Evolutionary conservation across 2,797 vertebrate genomes (phyloP).

Genomic region (Poecilia velifera): DNA sequence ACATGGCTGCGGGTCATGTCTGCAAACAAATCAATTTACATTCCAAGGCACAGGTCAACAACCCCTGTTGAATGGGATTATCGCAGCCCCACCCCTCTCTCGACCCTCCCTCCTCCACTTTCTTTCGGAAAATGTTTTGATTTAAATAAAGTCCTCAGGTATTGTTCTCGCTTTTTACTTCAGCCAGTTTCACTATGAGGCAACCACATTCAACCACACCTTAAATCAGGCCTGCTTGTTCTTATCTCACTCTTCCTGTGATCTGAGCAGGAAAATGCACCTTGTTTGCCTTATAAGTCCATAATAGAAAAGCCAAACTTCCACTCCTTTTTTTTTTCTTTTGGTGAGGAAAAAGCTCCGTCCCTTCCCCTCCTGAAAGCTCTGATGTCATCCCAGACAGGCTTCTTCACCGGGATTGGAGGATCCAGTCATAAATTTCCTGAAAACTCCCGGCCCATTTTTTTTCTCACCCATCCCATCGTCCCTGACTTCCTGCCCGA

Average conservation of each 20-base stretch:
- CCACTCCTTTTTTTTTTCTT: conserved; percentile 45
- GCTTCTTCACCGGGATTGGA: conserved; percentile 77
- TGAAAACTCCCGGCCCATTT: conserved; percentile 73
- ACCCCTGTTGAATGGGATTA: conserved; percentile 36
- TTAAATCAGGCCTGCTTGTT: background rate
- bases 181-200: background rate
- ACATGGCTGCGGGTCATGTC: conserved; percentile 55
- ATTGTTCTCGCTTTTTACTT: background rate
- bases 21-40: conserved; percentile 74
- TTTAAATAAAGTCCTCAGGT: background rate
- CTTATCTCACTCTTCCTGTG: conserved; percentile 12
- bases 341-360: conserved; percentile 36
- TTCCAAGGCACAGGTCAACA: conserved; percentile 62
- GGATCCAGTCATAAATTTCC: conserved; percentile 78
- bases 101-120: background rate
- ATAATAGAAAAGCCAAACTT: conserved; percentile 46
- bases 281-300: conserved; percentile 74
- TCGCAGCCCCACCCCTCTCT: conserved; percentile 11
- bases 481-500: conserved; percentile 72
- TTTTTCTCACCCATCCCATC: conserved; percentile 32
- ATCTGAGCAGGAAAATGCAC: conserved; percentile 43
- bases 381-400: conserved; percentile 78
- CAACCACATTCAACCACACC: background rate
- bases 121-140: background rate
- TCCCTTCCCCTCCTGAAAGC: conserved; percentile 69